These are phyloP conservation scores for Xylocampa areola DNA, from an alignment of 2,888 invertebrate species.

Conservation along the genomic window DNA sequence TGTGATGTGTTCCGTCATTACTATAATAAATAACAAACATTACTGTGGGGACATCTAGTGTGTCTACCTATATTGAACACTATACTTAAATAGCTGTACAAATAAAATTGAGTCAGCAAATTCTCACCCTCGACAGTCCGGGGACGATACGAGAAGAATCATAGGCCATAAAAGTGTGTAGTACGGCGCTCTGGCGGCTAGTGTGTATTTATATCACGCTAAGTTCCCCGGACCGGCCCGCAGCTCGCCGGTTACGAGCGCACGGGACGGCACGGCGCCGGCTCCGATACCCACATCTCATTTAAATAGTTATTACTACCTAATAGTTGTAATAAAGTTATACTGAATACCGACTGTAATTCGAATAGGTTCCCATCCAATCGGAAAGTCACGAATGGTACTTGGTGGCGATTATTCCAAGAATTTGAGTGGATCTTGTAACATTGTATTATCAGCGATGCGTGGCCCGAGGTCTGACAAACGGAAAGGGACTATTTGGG, in stretches of 20 bases:
- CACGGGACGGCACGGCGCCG: constrained; percentile 7
- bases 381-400: constrained; percentile 18
- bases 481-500: background rate
- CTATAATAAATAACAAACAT: too few relatives aligned
- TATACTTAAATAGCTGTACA: too few relatives aligned
- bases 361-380: constrained; percentile 34
- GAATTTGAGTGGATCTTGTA: constrained; percentile 31
- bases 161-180: constrained; percentile 21
- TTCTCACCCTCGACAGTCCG: background rate
- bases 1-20: too few relatives aligned
- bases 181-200: background rate
- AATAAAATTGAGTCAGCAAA: too few relatives aligned
- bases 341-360: constrained; percentile 38
- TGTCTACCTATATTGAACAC: too few relatives aligned
- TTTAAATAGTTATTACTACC: constrained; percentile 40
- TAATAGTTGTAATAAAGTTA: constrained; percentile 50
- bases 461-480: background rate
- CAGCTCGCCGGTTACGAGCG: constrained; percentile 7
- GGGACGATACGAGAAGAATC: constrained; percentile 18
- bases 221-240: constrained; percentile 5
- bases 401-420: constrained; percentile 23
- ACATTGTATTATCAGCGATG: constrained; percentile 1
- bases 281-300: constrained; percentile 21
- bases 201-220: constrained; percentile 22
- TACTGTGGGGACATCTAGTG: too few relatives aligned